These are phyloP conservation scores for Tetranychus truncatus DNA, from an alignment of 2,888 invertebrate species.

Conservation along the genomic window DNA sequence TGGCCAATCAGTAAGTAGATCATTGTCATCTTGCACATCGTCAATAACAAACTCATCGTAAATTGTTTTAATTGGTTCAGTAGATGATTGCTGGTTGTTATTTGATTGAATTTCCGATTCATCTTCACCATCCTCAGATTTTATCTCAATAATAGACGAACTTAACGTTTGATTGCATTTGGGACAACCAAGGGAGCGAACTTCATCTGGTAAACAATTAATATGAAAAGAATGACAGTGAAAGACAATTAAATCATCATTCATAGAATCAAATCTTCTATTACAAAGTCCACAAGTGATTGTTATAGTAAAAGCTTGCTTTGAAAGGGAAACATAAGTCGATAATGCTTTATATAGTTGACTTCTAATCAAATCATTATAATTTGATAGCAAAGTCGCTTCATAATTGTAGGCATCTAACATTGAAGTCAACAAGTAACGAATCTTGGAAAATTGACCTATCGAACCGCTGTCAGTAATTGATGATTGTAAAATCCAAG, in stretches of 20 bases:
- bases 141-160: background rate
- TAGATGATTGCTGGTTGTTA: background rate
- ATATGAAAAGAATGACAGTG: slow-evolving; percentile 3
- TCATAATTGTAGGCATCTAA: slow-evolving; percentile 57
- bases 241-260: slow-evolving; percentile 6
- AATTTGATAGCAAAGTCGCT: slow-evolving; percentile 48
- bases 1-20: background rate
- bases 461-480: background rate
- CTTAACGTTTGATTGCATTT: background rate
- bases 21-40: background rate
- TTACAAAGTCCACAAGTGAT: slow-evolving; percentile 29
- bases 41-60: slow-evolving; percentile 1
- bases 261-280: slow-evolving; percentile 30
- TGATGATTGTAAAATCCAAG: slow-evolving; percentile 34
- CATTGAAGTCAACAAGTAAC: slow-evolving; percentile 43
- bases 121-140: background rate
- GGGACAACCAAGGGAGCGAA: background rate
- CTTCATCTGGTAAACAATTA: background rate
- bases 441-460: slow-evolving; percentile 32
- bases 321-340: slow-evolving; percentile 31
- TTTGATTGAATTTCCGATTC: background rate
- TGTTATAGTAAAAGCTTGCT: slow-evolving; percentile 31
- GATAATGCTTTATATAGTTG: slow-evolving; percentile 44
- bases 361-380: slow-evolving; percentile 46
- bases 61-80: background rate